Conservation (phyloP, 2,113 vertebrate species). For the Butorides virescens region DNA sequence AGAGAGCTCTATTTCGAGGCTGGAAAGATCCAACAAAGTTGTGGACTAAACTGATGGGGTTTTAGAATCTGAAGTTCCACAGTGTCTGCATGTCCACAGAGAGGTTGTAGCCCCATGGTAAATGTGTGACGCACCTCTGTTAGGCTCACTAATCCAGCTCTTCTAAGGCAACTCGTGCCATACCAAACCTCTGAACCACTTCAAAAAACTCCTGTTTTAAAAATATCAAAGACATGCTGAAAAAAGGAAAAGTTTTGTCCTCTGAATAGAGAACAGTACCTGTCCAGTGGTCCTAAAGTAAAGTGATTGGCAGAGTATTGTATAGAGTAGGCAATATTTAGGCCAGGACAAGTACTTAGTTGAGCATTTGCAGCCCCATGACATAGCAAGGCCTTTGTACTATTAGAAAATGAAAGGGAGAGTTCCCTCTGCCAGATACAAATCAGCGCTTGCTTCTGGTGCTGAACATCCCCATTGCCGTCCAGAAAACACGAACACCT, state of each 20-base stretch:
- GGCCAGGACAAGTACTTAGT: neutral
- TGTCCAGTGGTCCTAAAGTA: slow-evolving; percentile 5
- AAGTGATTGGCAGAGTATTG: neutral
- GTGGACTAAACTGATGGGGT: neutral
- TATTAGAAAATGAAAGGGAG: neutral
- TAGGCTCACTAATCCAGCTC: slow-evolving; percentile 33
- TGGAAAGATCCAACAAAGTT: neutral
- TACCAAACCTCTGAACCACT: slow-evolving; percentile 49
- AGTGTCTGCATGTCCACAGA: neutral
- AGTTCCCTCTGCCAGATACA: neutral
- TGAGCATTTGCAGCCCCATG: neutral
- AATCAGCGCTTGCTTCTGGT: neutral
- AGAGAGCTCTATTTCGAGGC: neutral
- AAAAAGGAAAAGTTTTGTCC: neutral
- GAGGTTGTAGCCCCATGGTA: neutral
- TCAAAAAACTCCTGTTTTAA: slow-evolving; percentile 48
- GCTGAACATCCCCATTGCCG: neutral
- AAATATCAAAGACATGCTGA: slow-evolving; percentile 44
- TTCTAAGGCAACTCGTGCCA: slow-evolving; percentile 17
- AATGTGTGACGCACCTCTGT: neutral
- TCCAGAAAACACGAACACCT: neutral
- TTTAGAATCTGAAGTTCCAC: neutral
- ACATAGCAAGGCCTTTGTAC: neutral
- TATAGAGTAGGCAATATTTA: slow-evolving; percentile 19
- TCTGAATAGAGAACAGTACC: slow-evolving; percentile 3